phyloP scores from a whole-genome alignment of 2,113 vertebrate species.

The Rynchops niger region DNA sequence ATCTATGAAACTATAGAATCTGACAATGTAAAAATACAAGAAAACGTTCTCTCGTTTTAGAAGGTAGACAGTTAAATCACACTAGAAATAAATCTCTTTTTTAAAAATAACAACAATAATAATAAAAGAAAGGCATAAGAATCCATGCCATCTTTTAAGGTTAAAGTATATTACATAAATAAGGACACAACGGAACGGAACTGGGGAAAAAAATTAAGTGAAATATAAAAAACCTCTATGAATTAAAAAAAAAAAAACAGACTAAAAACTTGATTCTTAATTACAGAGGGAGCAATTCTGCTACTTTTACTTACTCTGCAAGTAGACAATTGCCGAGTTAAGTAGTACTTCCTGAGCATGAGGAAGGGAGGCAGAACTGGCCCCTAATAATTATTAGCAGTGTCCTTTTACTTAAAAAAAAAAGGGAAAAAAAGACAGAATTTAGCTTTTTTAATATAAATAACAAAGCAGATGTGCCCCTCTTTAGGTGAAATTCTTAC shows the following conservation, averaged over 20 bases:
- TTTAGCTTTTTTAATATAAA: conserved; percentile 82
- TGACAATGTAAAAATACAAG: conserved; percentile 99
- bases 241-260: conserved; percentile 84
- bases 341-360: conserved; percentile 1
- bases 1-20: conserved; percentile 99
- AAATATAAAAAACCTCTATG: conserved; percentile 97
- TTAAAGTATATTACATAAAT: conserved; percentile 95
- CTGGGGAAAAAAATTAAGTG: conserved; percentile 79
- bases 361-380: conserved; percentile 59
- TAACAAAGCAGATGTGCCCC: conserved; percentile 83
- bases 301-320: conserved; percentile 37
- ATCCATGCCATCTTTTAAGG: conserved; percentile 85
- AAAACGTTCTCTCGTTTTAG: conserved; percentile 92
- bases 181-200: conserved; percentile 83
- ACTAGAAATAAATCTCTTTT: conserved; percentile 80
- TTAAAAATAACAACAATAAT: conserved; percentile 75
- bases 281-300: conserved; percentile 57
- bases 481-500: conserved; percentile 82
- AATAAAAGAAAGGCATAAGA: conserved; percentile 83
- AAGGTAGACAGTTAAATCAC: conserved; percentile 94
- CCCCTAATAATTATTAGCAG: conserved; percentile 71
- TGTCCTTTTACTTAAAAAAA: conserved; percentile 73
- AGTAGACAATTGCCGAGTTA: conserved; percentile 22
- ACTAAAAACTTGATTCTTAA: conserved; percentile 80
- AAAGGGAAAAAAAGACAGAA: conserved; percentile 69